These are phyloP conservation scores for Bombus polaris DNA, from an alignment of 1,140 invertebrate species.

Conservation along the genomic window DNA sequence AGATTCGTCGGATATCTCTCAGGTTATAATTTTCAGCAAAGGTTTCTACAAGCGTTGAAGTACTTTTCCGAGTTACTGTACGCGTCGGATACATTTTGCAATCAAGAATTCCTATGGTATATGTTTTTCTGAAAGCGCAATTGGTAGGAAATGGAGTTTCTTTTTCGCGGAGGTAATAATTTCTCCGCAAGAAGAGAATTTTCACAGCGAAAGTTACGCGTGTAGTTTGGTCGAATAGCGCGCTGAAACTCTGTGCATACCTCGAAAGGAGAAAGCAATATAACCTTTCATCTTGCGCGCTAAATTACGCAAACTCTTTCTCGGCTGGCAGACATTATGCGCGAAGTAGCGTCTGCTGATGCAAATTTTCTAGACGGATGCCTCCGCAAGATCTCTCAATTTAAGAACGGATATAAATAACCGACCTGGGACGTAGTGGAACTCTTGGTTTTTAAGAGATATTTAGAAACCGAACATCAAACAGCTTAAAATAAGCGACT, in stretches of 20 bases:
- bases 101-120: neutral
- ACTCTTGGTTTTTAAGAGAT: neutral
- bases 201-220: constrained; percentile 1
- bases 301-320: constrained; percentile 53
- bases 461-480: neutral
- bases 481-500: neutral
- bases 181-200: constrained; percentile 15
- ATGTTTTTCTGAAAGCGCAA: neutral
- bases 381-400: neutral
- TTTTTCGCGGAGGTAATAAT: constrained; percentile 20
- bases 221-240: constrained; percentile 6
- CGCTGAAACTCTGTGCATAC: neutral
- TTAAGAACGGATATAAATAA: constrained; percentile 14
- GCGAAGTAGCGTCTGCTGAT: constrained; percentile 10
- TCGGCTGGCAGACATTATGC: constrained; percentile 33
- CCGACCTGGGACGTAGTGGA: neutral
- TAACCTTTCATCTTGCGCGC: constrained; percentile 1
- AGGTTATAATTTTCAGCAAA: neutral
- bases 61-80: neutral
- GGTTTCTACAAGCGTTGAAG: neutral
- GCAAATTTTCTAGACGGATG: constrained; percentile 49
- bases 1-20: neutral
- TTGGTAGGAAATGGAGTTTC: neutral
- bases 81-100: neutral
- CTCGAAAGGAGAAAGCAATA: constrained; percentile 40